These are phyloP conservation scores for Aphelenchoides fujianensis DNA, from an alignment of 1,140 invertebrate species.

Conservation along the genomic window DNA sequence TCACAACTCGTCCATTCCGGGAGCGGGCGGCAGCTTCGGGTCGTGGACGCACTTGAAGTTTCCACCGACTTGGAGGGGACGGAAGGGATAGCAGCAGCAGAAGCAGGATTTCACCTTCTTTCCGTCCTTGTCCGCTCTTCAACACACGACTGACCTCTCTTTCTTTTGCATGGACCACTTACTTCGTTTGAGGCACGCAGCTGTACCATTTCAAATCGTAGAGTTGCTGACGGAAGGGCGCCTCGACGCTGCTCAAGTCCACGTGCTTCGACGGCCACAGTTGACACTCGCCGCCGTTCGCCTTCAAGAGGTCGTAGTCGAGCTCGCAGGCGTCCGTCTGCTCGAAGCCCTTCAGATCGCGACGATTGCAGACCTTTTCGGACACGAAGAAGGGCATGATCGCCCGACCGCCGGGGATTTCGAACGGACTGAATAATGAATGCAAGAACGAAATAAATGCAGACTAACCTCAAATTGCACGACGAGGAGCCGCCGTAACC, in stretches of 20 bases:
- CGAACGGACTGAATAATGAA: too few species aligned
- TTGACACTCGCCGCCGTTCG: slow-evolving; percentile 56
- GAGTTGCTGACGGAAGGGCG: slow-evolving; percentile 53
- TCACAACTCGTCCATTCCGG: slow-evolving; percentile 48
- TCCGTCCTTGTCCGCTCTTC: slow-evolving; percentile 41
- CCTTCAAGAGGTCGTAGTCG: slow-evolving; percentile 53
- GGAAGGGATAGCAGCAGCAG: slow-evolving; percentile 61
- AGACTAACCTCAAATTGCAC: slow-evolving; percentile 54
- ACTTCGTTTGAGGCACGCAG: slow-evolving; percentile 51
- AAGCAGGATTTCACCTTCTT: slow-evolving; percentile 57
- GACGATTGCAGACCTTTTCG: slow-evolving; percentile 53
- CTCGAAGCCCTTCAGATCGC: slow-evolving; percentile 49
- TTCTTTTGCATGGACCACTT: slow-evolving; percentile 20
- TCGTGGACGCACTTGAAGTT: slow-evolving; percentile 58
- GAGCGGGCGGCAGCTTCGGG: slow-evolving; percentile 44
- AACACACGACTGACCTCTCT: too few species aligned
- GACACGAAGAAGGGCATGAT: slow-evolving; percentile 59
- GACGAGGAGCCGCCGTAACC: slow-evolving; percentile 54
- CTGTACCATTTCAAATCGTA: slow-evolving; percentile 54
- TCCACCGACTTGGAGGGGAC: slow-evolving; percentile 49
- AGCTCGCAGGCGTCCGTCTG: slow-evolving; percentile 55
- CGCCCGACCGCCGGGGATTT: slow-evolving; percentile 54
- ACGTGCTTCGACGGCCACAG: slow-evolving; percentile 57
- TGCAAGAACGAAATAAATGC: too few species aligned
- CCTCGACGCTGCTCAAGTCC: slow-evolving; percentile 50